phyloP scores from a whole-genome alignment of 2,113 vertebrate species.

The Tachuris rubrigastra region DNA sequence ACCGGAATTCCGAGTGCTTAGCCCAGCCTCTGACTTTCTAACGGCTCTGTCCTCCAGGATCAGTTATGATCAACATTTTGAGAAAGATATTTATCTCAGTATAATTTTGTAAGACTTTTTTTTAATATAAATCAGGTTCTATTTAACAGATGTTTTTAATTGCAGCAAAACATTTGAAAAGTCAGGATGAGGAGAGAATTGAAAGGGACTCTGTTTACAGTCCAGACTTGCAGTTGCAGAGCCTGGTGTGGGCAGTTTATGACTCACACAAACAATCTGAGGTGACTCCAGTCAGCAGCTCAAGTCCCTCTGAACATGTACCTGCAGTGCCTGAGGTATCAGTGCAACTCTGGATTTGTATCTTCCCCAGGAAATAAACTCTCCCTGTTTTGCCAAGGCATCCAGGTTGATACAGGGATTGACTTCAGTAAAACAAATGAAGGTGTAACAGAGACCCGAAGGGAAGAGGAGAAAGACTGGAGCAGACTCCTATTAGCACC shows the following conservation, averaged over 20 bases:
- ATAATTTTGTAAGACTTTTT: neutral
- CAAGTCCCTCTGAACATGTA: rapidly evolving
- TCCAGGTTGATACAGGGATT: neutral
- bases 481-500: neutral
- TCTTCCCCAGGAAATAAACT: neutral
- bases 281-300: neutral
- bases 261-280: neutral
- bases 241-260: neutral
- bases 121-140: neutral
- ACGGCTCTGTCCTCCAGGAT: neutral
- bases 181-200: neutral
- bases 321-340: rapidly evolving
- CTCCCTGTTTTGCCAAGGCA: neutral
- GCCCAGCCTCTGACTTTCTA: neutral
- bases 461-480: neutral
- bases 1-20: neutral
- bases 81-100: neutral
- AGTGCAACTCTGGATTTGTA: rapidly evolving
- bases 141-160: neutral
- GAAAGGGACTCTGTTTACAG: neutral
- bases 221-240: neutral
- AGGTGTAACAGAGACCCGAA: neutral
- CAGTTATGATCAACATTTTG: neutral
- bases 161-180: neutral
- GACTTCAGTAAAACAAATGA: neutral